Evolutionary conservation across 2,797 vertebrate species (phyloP), one percentile per base, ranked within the genome.

Genomic region (Alosa sapidissima): DNA sequence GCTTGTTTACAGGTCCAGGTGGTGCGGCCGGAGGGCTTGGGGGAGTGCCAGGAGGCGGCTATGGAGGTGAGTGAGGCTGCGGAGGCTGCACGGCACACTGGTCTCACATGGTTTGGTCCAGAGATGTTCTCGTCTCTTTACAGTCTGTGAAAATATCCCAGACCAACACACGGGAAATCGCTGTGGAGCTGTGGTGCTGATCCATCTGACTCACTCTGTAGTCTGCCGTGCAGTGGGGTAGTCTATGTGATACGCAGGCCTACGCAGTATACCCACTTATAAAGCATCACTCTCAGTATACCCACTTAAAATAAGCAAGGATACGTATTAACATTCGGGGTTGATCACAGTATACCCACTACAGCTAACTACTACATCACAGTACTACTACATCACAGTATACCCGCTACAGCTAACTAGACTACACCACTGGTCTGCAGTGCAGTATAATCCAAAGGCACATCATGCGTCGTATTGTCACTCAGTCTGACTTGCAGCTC

Each of bases 151-250:
- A 78, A 45, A 78, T 78, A 8, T 78, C 41, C 33, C 72, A 78
- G 72, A 47, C 16, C 72, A 78, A 78, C 36, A 78, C 72, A 78
- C 14, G 16, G 72, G 72, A 78, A 78, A 78, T 78, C 13, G 6
- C 8, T 47, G n/a, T n/a, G n/a, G n/a, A n/a, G n/a, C 7, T 6
- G 33, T 72, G 68, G 14, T 72, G 41, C 41, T 72, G 5, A 72
- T 33, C 14, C 68, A 13, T 72, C 10, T 16, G 13, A 72, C 62
- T 65, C n/a, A 62, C 10, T 33, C 62, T 2, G n/a, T n/a, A n/a
- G n/a, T n/a, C n/a, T n/a, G n/a, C n/a, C n/a, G n/a, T n/a, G n/a
- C n/a, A n/a, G n/a, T n/a, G n/a, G n/a, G n/a, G n/a, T n/a, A n/a
- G n/a, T n/a, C n/a, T n/a, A n/a, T n/a, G n/a, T n/a, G n/a, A n/a